Evolutionary conservation across 2,113 vertebrate genomes (phyloP).

Genomic region (Takifugu bimaculatus): DNA sequence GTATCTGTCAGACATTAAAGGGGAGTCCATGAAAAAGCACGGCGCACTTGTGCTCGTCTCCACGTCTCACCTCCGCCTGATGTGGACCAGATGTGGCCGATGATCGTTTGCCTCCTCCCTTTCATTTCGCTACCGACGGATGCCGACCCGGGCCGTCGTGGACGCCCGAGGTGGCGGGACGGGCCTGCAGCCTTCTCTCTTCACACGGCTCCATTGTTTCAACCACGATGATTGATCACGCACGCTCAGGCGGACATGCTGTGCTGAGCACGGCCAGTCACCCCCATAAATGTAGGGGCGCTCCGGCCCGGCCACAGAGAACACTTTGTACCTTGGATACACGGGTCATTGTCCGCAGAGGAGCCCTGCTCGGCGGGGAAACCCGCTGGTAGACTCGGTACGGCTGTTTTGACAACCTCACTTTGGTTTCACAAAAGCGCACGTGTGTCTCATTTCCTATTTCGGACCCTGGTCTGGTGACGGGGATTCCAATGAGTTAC

Average conservation of each 20-base stretch:
- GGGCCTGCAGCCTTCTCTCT: slow-evolving; percentile 27
- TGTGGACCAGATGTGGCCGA: slow-evolving; percentile 56
- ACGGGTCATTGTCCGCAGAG: slow-evolving; percentile 69
- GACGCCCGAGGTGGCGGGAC: slow-evolving; percentile 24
- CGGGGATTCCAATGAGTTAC: slow-evolving; percentile 26
- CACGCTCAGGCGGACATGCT: slow-evolving; percentile 44
- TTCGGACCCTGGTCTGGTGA: slow-evolving; percentile 38
- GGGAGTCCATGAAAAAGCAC: neutral
- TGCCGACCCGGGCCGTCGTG: slow-evolving; percentile 49
- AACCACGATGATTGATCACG: slow-evolving; percentile 67
- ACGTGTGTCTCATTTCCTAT: slow-evolving; percentile 53
- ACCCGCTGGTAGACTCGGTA: slow-evolving; percentile 74
- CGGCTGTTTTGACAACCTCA: slow-evolving; percentile 77
- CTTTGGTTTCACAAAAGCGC: slow-evolving; percentile 69
- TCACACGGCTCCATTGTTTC: slow-evolving; percentile 44
- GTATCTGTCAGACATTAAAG: slow-evolving; percentile 33
- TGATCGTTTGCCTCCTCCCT: slow-evolving; percentile 40
- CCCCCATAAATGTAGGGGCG: slow-evolving; percentile 39
- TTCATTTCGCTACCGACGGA: slow-evolving; percentile 52
- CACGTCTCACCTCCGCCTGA: slow-evolving; percentile 58
- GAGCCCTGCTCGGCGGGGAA: slow-evolving; percentile 48
- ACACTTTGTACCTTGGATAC: slow-evolving; percentile 70
- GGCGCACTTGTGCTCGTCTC: slow-evolving; percentile 32
- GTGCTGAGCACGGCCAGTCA: slow-evolving; percentile 51
- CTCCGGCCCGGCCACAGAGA: slow-evolving; percentile 60